A percentile compares a stretch with the other conserved stretches of the same genome.
Evolutionary conservation across 2,113 vertebrate species (phyloP).

Genomic region (Otis tarda): DNA sequence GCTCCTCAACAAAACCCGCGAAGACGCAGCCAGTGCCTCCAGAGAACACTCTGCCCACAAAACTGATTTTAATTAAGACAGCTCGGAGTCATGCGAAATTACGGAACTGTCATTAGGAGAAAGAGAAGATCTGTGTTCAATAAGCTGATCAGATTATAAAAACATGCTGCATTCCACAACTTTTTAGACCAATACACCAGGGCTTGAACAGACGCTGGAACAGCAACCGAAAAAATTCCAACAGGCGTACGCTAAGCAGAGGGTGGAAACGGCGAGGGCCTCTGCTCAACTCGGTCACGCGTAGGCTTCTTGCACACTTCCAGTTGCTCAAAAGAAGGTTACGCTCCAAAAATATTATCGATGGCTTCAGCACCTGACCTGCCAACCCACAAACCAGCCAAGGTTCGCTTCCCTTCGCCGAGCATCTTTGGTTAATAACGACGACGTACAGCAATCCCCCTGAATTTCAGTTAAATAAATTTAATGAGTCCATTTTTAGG

Average conservation of each 20-base stretch:
- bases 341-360: neutral
- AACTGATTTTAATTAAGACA: conserved; percentile 46
- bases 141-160: conserved; percentile 46
- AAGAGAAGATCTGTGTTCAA: conserved; percentile 35
- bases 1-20: neutral
- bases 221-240: neutral
- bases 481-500: neutral
- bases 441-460: neutral
- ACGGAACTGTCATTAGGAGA: neutral
- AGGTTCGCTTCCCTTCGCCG: fast-evolving
- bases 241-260: fast-evolving
- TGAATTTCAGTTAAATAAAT: neutral
- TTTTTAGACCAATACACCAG: conserved; percentile 13
- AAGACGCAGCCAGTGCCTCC: neutral
- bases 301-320: neutral
- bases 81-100: neutral
- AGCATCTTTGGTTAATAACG: neutral
- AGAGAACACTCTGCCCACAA: neutral
- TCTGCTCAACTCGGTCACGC: neutral
- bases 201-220: neutral
- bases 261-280: neutral
- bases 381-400: neutral
- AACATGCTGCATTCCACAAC: neutral
- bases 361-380: neutral
- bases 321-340: neutral